Base-by-base conservation (phyloP, 2,113 vertebrate genomes). In the Opisthocomus hoazin region DNA sequence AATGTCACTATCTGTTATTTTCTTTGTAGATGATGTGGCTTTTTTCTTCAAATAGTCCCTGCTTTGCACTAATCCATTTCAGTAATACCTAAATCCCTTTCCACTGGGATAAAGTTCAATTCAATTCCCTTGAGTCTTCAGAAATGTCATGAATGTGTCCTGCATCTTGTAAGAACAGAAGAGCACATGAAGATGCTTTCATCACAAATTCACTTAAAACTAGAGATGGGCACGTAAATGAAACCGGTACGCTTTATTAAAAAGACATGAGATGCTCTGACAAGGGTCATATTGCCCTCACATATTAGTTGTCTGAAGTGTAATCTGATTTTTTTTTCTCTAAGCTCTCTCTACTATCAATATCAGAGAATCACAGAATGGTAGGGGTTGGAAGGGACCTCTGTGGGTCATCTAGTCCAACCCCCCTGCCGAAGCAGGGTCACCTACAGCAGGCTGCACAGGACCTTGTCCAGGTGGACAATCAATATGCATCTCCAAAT, bases 1-100 rank as follows among this genome's bases (percentile, higher is more conserved):
- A 95, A 64, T 83, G 75, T 57, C 77, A 84, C 61, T 88, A 80
- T 78, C 84, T 90, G 50, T 37, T 91, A 70, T 89, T 94, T 97
- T 92, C 53, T 61, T 94, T 93, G 75, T 57, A 76, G 70, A 64
- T 51, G 12, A 64, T 53, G 32, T 61, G 46, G 46, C 10, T 83
- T 90, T 79, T 68, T 81, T 75, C 63, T 95, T 91, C 46, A 95
- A 74, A 90, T 21, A 48, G 30, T 74, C 32, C 23, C 75, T 94
- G 41, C 66, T 63, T 84, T 87, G 39, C 43, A 53, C 34, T 84
- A 39, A 92, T 50, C 27, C 82, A 15, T 69, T 90, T 80, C 73
- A 46, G 27, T 66, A 56, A 96, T 92, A 81, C 77, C 34, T 79
- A 92, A 93, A 83, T 39, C 63, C 43, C 15, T 81, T 54, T 50